A percentile compares a stretch with the other conserved stretches of the same genome.
phyloP scores from a whole-genome alignment of 2,888 invertebrate genomes.

The Scrobipalpa atriplicella region DNA sequence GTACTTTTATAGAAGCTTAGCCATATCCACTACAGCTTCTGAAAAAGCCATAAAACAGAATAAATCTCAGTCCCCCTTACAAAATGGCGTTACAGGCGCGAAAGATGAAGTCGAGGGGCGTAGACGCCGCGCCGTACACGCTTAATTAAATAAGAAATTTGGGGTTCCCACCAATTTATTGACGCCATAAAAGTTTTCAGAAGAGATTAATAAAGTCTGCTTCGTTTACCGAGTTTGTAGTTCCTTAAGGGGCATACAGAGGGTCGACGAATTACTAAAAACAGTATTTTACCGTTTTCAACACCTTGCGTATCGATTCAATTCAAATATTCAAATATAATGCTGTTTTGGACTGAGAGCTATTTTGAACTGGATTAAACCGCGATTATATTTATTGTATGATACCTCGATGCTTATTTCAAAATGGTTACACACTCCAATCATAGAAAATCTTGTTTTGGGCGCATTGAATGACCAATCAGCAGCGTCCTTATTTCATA shows the following conservation, averaged over 20 bases:
- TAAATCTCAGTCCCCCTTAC: slow-evolving; percentile 8
- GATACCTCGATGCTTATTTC: too few relatives aligned
- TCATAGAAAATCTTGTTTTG: too few relatives aligned
- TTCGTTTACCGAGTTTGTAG: neutral
- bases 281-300: neutral
- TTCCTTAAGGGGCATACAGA: neutral
- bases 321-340: too few relatives aligned
- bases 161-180: slow-evolving; percentile 8
- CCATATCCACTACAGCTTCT: too few relatives aligned
- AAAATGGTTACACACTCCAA: too few relatives aligned
- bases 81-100: neutral
- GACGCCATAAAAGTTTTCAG: slow-evolving; percentile 1
- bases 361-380: too few relatives aligned
- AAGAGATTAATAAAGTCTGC: slow-evolving; percentile 6
- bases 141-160: slow-evolving; percentile 19
- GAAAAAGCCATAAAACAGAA: slow-evolving; percentile 7
- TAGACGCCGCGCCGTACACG: neutral
- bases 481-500: too few relatives aligned
- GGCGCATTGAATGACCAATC: too few relatives aligned
- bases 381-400: too few relatives aligned
- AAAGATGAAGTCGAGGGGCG: slow-evolving; percentile 6
- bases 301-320: too few relatives aligned
- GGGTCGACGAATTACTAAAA: neutral
- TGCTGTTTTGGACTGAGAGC: too few relatives aligned
- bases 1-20: neutral